Conservation (phyloP, 2,888 invertebrate species). For the Drosophila percnosoma region DNA sequence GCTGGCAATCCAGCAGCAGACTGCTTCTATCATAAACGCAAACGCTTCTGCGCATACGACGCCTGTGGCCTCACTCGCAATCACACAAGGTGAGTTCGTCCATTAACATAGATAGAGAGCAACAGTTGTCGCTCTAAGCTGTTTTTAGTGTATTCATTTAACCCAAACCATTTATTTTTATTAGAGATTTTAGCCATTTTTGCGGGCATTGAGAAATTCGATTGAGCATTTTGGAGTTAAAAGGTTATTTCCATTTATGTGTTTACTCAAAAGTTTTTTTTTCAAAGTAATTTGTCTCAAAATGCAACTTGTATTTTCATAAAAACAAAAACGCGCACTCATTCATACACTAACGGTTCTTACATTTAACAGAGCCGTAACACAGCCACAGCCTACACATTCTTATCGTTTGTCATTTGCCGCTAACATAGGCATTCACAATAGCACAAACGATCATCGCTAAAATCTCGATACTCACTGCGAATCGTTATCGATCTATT, state of each 20-base stretch:
- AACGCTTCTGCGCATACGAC: conserved; percentile 77
- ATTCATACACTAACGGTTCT: conserved; percentile 3
- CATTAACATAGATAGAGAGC: background rate
- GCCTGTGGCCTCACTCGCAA: conserved; percentile 90
- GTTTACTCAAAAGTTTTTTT: conserved; percentile 3
- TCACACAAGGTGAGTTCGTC: conserved; percentile 86
- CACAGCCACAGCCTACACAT: background rate
- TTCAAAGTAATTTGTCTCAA: background rate
- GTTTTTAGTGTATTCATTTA: background rate
- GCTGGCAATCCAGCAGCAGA: conserved; percentile 57
- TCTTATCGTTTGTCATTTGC: background rate
- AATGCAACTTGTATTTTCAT: background rate
- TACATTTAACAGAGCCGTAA: conserved; percentile 1
- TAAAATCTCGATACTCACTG: conserved; percentile 11
- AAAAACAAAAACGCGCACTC: background rate
- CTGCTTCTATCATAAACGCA: conserved; percentile 80
- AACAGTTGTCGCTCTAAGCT: conserved; percentile 9
- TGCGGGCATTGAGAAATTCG: conserved; percentile 78
- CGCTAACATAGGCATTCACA: background rate
- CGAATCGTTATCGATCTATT: conserved; percentile 6
- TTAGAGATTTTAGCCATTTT: conserved; percentile 80
- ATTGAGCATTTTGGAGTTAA: conserved; percentile 57
- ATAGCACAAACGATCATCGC: conserved; percentile 11
- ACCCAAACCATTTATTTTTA: conserved; percentile 30
- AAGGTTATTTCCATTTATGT: conserved; percentile 55